These are phyloP conservation scores for Buceros bicornis DNA, from an alignment of 2,797 vertebrate species.

Conservation along the genomic window DNA sequence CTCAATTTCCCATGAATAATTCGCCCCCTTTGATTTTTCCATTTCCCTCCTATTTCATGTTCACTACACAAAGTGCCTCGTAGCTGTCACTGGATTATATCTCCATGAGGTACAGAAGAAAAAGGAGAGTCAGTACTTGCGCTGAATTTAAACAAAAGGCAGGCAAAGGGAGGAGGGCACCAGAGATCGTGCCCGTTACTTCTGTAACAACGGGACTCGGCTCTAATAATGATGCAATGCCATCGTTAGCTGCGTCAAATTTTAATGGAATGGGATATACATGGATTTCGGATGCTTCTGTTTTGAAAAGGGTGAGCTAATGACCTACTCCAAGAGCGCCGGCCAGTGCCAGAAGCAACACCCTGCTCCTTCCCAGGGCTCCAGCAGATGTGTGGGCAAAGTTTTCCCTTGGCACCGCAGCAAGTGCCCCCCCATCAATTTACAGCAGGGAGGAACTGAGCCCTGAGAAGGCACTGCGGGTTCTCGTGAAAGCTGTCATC, in stretches of 20 bases:
- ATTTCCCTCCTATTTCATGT: conserved; percentile 52
- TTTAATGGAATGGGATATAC: background rate
- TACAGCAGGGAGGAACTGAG: background rate
- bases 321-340: background rate
- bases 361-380: background rate
- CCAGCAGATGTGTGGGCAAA: background rate
- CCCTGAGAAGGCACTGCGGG: background rate
- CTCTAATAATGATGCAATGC: background rate
- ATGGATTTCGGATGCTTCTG: background rate
- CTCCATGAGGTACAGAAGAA: conserved; percentile 8
- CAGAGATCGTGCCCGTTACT: background rate
- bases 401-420: background rate
- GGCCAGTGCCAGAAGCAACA: background rate
- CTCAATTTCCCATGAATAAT: conserved; percentile 60
- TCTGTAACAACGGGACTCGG: background rate
- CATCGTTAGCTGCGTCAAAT: background rate
- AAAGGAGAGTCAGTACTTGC: conserved; percentile 19
- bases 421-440: background rate
- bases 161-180: background rate
- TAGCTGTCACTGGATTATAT: conserved; percentile 26
- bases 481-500: background rate
- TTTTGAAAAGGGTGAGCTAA: background rate
- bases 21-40: conserved; percentile 35
- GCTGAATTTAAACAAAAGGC: conserved; percentile 56
- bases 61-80: background rate